A percentile compares a stretch with the other conserved stretches of the same genome.
Conservation (phyloP, 2,113 vertebrate species). For the Notarius lentiginosus region DNA sequence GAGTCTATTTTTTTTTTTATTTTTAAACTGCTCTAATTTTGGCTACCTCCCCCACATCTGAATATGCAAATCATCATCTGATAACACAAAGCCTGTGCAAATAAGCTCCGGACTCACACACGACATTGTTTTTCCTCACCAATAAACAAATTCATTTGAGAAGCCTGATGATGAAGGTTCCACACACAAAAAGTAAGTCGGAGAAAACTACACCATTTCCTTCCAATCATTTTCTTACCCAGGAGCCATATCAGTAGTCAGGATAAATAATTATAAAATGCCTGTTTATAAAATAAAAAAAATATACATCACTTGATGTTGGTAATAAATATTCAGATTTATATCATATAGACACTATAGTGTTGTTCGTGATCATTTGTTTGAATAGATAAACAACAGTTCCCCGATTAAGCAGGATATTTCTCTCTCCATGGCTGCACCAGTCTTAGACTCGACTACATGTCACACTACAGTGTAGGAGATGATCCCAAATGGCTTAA, state of each 20-base stretch:
- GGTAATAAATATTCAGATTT: not conserved
- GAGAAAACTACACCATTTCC: not conserved
- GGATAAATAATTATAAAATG: not conserved
- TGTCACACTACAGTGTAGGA: not conserved
- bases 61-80: slow-evolving; percentile 49
- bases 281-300: not conserved
- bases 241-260: not conserved
- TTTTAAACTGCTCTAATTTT: slow-evolving; percentile 43
- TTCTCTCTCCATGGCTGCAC: not conserved
- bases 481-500: not conserved
- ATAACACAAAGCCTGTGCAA: slow-evolving; percentile 48
- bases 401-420: not conserved
- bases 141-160: slow-evolving; percentile 26
- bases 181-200: not conserved
- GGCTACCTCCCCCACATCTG: slow-evolving; percentile 41
- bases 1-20: not conserved
- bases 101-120: slow-evolving; percentile 31
- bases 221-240: not conserved
- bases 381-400: not conserved
- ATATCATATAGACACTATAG: not conserved
- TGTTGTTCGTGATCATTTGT: not conserved
- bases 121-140: slow-evolving; percentile 29
- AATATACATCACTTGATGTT: not conserved
- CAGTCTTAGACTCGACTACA: not conserved
- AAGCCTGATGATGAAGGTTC: not conserved